phyloP scores from a whole-genome alignment of 1,140 invertebrate species.

The Bombus pascuorum region DNA sequence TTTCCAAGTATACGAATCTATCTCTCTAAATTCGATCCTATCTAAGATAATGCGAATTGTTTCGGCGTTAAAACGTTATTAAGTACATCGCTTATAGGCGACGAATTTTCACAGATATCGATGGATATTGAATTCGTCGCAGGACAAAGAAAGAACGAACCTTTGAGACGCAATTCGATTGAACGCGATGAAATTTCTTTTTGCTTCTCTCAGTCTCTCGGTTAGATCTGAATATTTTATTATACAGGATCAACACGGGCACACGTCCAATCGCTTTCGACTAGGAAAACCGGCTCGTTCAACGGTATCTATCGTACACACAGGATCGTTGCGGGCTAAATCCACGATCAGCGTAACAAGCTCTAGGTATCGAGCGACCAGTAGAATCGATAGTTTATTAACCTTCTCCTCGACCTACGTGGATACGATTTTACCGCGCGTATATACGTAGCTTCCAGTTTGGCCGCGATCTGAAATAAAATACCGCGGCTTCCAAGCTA shows the following conservation, averaged over 20 bases:
- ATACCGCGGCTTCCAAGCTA: neutral
- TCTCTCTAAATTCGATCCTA: neutral
- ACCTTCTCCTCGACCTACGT: conserved; percentile 3
- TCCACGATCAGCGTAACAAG: conserved; percentile 18
- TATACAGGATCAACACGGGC: conserved; percentile 7
- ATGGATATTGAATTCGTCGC: neutral
- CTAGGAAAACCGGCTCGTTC: too few species aligned
- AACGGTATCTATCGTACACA: neutral
- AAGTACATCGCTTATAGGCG: neutral
- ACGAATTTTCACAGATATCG: conserved; percentile 2
- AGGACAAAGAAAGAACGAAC: neutral
- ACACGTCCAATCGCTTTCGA: conserved; percentile 8
- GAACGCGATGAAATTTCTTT: conserved; percentile 17
- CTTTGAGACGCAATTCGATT: neutral
- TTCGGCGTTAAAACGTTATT: neutral
- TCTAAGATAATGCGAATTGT: neutral
- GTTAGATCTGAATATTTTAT: conserved; percentile 29
- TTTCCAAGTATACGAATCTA: neutral
- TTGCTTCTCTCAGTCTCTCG: neutral
- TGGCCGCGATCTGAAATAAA: conserved; percentile 19
- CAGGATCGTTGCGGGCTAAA: neutral
- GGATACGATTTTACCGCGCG: conserved; percentile 25
- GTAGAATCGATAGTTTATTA: conserved; percentile 50
- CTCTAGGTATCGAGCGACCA: neutral
- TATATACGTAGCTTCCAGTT: neutral